These are phyloP conservation scores for Diabrotica balteata DNA, from an alignment of 2,888 invertebrate species.

Conservation along the genomic window DNA sequence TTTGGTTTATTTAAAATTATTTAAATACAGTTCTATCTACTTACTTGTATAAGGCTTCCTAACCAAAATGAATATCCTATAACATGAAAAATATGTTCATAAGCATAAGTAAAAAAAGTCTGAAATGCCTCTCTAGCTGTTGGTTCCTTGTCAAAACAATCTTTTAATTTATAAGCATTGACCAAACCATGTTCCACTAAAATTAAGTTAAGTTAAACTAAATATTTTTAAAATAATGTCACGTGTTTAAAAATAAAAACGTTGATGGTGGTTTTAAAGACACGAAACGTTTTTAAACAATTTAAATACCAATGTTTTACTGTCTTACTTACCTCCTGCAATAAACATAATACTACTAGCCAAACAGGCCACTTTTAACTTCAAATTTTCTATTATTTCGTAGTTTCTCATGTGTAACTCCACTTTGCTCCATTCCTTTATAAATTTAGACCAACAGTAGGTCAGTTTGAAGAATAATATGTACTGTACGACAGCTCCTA, in stretches of 20 bases:
- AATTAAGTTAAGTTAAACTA: background rate
- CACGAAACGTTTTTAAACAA: too few relatives aligned
- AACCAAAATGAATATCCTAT: constrained; percentile 38
- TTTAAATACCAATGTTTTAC: background rate
- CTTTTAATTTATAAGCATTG: constrained; percentile 33
- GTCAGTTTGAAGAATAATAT: constrained; percentile 33
- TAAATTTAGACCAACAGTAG: constrained; percentile 35
- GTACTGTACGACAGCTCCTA: constrained; percentile 25
- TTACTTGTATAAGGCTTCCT: constrained; percentile 40
- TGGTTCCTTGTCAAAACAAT: constrained; percentile 16
- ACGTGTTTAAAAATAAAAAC: too few relatives aligned
- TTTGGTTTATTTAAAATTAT: background rate
- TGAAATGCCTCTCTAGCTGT: constrained; percentile 20
- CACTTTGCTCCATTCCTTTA: constrained; percentile 38
- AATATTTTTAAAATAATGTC: too few relatives aligned
- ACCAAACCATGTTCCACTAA: constrained; percentile 41
- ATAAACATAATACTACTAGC: constrained; percentile 17
- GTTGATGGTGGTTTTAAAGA: too few relatives aligned
- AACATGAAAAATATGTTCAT: constrained; percentile 35
- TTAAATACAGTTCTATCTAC: background rate
- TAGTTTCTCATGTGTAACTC: constrained; percentile 38
- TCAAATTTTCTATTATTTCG: constrained; percentile 30
- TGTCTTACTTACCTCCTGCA: constrained; percentile 6
- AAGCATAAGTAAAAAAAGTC: constrained; percentile 31
- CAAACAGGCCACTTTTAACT: background rate